These are phyloP conservation scores for Conchocele bisecta DNA, from an alignment of 2,888 invertebrate species.

Conservation along the genomic window DNA sequence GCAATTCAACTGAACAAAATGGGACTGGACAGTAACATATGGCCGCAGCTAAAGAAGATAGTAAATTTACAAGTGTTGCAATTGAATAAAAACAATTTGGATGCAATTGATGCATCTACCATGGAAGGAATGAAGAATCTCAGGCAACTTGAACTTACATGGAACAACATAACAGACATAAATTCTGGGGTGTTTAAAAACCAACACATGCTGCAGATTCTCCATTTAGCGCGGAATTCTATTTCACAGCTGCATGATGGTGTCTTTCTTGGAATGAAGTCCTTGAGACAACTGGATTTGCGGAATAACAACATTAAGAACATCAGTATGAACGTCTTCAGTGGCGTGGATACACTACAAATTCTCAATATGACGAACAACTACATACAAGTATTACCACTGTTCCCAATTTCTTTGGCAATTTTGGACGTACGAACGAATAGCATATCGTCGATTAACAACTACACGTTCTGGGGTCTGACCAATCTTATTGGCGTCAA, in stretches of 20 bases:
- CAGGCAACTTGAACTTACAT: background rate
- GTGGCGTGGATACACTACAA: background rate
- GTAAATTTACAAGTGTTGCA: background rate
- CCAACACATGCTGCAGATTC: background rate
- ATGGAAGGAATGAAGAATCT: background rate
- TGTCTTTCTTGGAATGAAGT: background rate
- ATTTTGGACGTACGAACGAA: slow-evolving; percentile 6
- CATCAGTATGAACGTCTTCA: background rate
- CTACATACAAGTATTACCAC: background rate
- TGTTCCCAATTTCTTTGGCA: background rate
- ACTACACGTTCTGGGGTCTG: background rate
- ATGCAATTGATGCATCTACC: background rate
- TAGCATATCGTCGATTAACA: background rate
- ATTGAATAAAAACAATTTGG: background rate
- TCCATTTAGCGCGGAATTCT: background rate
- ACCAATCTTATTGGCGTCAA: background rate
- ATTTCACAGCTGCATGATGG: background rate
- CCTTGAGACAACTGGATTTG: background rate
- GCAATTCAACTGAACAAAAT: background rate
- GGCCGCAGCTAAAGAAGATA: background rate
- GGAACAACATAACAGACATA: background rate
- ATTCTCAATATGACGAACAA: background rate
- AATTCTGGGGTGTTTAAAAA: background rate
- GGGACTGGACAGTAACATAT: background rate
- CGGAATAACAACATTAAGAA: background rate